phyloP scores from a whole-genome alignment of 2,888 invertebrate species.

The Nemurella pictetii region DNA sequence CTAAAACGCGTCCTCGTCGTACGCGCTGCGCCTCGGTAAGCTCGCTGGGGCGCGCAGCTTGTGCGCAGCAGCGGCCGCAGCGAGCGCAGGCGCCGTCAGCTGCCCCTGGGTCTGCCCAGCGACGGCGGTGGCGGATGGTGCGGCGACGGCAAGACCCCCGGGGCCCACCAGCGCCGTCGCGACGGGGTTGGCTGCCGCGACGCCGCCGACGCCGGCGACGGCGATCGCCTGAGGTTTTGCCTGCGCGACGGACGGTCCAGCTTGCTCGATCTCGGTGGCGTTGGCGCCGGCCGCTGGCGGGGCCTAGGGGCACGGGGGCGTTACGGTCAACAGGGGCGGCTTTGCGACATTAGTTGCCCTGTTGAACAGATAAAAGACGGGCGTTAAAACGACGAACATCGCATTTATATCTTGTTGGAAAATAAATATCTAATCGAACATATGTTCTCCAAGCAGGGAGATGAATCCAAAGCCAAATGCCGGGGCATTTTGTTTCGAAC shows the following conservation, averaged over 20 bases:
- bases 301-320: neutral
- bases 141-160: constrained; percentile 56
- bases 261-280: constrained; percentile 42
- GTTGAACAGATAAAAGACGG: too few relatives aligned
- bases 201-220: constrained; percentile 56
- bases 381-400: too few relatives aligned
- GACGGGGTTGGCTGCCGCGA: constrained; percentile 55
- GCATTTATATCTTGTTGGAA: too few relatives aligned
- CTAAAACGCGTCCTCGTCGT: neutral
- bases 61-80: neutral
- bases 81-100: constrained; percentile 26
- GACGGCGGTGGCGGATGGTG: constrained; percentile 58
- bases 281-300: constrained; percentile 43
- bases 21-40: neutral
- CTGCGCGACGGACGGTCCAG: constrained; percentile 49
- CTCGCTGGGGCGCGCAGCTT: neutral
- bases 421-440: too few relatives aligned
- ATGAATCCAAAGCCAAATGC: too few relatives aligned
- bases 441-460: too few relatives aligned
- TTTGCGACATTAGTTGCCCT: neutral
- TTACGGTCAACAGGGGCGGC: too few relatives aligned
- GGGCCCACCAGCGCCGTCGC: constrained; percentile 57
- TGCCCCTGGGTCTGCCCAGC: constrained; percentile 50
- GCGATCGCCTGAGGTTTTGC: constrained; percentile 57
- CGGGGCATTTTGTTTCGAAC: too few relatives aligned